A percentile compares a stretch with the other conserved stretches of the same genome.
Conservation (phyloP, 2,888 invertebrate genomes). For the Buathra laborator region DNA sequence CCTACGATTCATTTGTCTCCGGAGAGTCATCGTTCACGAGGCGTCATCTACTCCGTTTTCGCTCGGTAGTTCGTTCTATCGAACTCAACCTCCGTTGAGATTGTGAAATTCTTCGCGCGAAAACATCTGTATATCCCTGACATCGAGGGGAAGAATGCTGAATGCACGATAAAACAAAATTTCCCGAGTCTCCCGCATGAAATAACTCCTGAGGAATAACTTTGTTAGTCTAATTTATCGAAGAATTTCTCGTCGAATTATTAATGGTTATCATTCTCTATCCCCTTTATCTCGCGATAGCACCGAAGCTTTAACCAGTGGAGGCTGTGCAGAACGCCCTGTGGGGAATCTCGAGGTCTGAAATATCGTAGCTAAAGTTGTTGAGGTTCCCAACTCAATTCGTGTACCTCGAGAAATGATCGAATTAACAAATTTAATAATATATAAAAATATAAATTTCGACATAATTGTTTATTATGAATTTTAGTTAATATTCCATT, state of each 20-base stretch:
- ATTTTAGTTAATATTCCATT: too few species aligned
- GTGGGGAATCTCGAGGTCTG: slow-evolving; percentile 31
- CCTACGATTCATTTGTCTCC: slow-evolving; percentile 65
- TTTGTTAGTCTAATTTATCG: slow-evolving; percentile 82
- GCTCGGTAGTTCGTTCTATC: slow-evolving; percentile 31
- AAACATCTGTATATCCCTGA: slow-evolving; percentile 30
- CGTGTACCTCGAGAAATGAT: slow-evolving; percentile 1
- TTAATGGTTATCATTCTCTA: slow-evolving; percentile 75
- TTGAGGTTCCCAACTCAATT: slow-evolving; percentile 38
- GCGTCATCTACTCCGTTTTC: slow-evolving; percentile 54
- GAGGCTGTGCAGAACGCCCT: slow-evolving; percentile 48
- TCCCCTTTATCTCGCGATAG: slow-evolving; percentile 23
- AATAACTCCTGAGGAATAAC: slow-evolving; percentile 70
- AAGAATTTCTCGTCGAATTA: slow-evolving; percentile 78
- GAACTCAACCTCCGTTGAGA: slow-evolving; percentile 65
- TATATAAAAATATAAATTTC: background rate
- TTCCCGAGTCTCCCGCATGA: slow-evolving; percentile 15
- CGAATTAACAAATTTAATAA: background rate
- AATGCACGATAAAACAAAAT: slow-evolving; percentile 48
- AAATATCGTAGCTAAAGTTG: slow-evolving; percentile 41
- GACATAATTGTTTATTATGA: too few species aligned
- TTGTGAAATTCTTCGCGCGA: background rate
- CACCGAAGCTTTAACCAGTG: slow-evolving; percentile 45
- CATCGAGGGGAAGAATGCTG: slow-evolving; percentile 62
- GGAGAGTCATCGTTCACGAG: slow-evolving; percentile 74